Conservation (phyloP, 1,140 invertebrate genomes). For the Heliothis subflexa region DNA sequence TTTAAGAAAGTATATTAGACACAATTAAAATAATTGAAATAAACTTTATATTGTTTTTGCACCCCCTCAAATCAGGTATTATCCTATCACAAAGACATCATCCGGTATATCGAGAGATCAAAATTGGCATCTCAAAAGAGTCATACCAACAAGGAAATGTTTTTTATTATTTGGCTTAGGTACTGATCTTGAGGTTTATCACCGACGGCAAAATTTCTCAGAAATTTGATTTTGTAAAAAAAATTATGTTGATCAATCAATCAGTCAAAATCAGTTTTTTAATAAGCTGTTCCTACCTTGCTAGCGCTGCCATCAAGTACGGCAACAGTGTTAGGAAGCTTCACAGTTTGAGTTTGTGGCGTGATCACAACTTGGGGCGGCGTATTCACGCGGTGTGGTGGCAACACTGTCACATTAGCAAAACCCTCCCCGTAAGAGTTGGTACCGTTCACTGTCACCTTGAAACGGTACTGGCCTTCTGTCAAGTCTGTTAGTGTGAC, state of each 20-base stretch:
- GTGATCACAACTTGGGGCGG: conserved; percentile 95
- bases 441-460: conserved; percentile 92
- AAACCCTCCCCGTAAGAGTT: conserved; percentile 93
- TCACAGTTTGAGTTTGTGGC: conserved; percentile 93
- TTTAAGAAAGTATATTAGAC: neutral
- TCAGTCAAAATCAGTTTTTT: neutral
- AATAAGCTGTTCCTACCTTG: conserved; percentile 68
- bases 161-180: no score
- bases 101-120: no score
- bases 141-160: no score
- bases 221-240: no score
- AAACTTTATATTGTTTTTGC: no score
- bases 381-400: conserved; percentile 94
- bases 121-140: no score
- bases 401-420: conserved; percentile 96
- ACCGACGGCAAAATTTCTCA: no score
- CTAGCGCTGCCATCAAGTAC: conserved; percentile 93
- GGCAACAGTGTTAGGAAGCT: conserved; percentile 95
- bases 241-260: no score
- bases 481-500: conserved; percentile 92
- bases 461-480: conserved; percentile 95
- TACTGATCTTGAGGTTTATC: no score
- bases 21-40: no score
- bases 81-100: no score
- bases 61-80: no score